Base-by-base conservation (phyloP, 2,888 invertebrate species). In the Tholera decimalis region DNA sequence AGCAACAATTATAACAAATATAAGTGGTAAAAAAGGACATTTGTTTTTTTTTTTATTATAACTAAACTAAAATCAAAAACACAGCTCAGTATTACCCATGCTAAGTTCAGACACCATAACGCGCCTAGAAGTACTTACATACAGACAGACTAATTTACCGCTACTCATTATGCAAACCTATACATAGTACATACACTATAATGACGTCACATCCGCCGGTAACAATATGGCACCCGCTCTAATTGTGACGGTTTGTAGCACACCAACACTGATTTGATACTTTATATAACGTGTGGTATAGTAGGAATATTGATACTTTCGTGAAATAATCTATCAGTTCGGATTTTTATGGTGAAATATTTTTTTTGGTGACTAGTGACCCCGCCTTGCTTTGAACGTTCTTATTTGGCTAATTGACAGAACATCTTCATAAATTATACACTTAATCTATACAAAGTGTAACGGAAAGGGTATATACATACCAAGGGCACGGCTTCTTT, bases 181-280 rank as follows among this genome's bases (percentile, higher is more conserved):
- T 54, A 53, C n/a, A n/a, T n/a, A n/a, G n/a, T 39, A 50, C 57
- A 35, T 35, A 41, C 18, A 18, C 20, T 55, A 39, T 30, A 55
- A 51, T 80, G 78, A 67, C 79, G 79, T 80, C 81, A 80, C 50
- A 51, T 80, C 79, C 79, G 63, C 39, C 20, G n/a, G 15, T 18
- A 53, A 46, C 81, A 80, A 79, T 50, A 77, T 79, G 79, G 80
- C 65, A 46, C 39, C 33, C 64, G 79, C 59, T 67, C 69, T 74
- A 80, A 80, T 80, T 78, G 65, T 60, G 61, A 44, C 72, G 58
- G 51, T 63, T 73, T 77, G 65, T 72, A 58, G 53, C 33, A 35
- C 61, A 61, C 35, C 68, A 68, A 55, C 73, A 46, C 30, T 49
- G 51, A 63, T 79, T 59, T 63, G 63, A 39, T 79, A 49, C 46